Base-by-base conservation (phyloP, 2,797 vertebrate genomes). In the Pangasius sanitwongsei region DNA sequence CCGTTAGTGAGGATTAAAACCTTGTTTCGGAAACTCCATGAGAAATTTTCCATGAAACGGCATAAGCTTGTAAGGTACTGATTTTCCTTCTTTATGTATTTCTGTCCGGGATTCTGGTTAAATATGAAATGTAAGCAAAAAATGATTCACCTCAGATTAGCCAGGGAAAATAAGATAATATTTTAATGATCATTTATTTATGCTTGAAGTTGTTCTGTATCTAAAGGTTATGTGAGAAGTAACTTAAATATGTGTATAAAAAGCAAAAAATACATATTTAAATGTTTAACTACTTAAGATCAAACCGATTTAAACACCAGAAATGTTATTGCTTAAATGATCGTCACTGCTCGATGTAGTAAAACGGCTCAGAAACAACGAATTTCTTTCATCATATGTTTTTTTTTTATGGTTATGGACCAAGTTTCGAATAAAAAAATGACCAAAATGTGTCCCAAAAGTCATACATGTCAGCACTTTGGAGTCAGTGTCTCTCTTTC, bases 1-100 rank as follows among this genome's bases (percentile, higher is more conserved):
- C 82, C 75, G 1, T 53, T 92, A 55, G 86, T 90, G 53, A 92
- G 87, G 87, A 86, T 92, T 57, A 92, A 91, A 87, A 65, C 23
- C 12, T 55, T 86, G 88, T 87, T 92, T 59, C 86, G 88, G 82
- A 92, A 89, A 85, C 37, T 92, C 34, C 85, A 86, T 4, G 37
- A 31, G 72, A 87, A 69, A 69, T 88, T 82, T 86, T 65, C 72
- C 57, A 59, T 74, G 65, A 89, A 83, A 86, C 77, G 63, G 11
- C 82, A 57, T 25, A 86, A 89, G 18, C 34, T 25, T 6, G 37
- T 67, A n/a, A 92, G 92, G 92, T 93, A 91, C 37, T 18, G 55
- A 15, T 37, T 84, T 83, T 1, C 81, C 82, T 83, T 63, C 3
- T 67, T 37, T 53, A 0, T 67, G 20, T 57, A 9, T 86, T 77